Percentiles rank a stretch among this genome's conserved stretches.
phyloP scores from a whole-genome alignment of 2,888 invertebrate species.

The Sinodicranocentrus sp. region DNA sequence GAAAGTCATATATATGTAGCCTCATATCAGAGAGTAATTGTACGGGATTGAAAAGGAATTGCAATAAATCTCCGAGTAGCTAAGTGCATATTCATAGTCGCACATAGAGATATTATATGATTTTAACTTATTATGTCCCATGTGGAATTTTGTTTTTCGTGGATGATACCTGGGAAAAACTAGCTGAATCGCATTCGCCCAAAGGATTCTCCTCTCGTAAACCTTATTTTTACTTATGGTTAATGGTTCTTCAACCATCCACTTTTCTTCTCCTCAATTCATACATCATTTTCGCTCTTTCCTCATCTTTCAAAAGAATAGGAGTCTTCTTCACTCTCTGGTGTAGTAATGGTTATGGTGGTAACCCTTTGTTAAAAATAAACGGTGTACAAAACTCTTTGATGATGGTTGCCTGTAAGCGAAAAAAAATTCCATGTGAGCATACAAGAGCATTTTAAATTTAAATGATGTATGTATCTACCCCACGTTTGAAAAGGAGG shows the following conservation, averaged over 20 bases:
- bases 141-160: too few relatives aligned
- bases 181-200: constrained; percentile 2
- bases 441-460: constrained; percentile 30
- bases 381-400: constrained; percentile 32
- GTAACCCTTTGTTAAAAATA: constrained; percentile 45
- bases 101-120: too few relatives aligned
- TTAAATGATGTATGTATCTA: constrained; percentile 22
- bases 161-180: constrained; percentile 23
- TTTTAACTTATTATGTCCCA: too few relatives aligned
- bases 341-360: constrained; percentile 22
- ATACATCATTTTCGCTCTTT: constrained; percentile 31
- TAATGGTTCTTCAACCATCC: constrained; percentile 10
- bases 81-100: too few relatives aligned
- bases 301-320: constrained; percentile 3
- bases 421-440: constrained; percentile 13
- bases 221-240: constrained; percentile 11
- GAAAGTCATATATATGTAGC: constrained; percentile 30
- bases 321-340: neutral
- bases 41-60: constrained; percentile 12
- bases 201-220: neutral
- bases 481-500: neutral
- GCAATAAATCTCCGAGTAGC: constrained; percentile 20
- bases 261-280: constrained; percentile 13
- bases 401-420: constrained; percentile 10
- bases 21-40: neutral